phyloP scores from a whole-genome alignment of 2,797 vertebrate species.

The Brachyalestes nurse region DNA sequence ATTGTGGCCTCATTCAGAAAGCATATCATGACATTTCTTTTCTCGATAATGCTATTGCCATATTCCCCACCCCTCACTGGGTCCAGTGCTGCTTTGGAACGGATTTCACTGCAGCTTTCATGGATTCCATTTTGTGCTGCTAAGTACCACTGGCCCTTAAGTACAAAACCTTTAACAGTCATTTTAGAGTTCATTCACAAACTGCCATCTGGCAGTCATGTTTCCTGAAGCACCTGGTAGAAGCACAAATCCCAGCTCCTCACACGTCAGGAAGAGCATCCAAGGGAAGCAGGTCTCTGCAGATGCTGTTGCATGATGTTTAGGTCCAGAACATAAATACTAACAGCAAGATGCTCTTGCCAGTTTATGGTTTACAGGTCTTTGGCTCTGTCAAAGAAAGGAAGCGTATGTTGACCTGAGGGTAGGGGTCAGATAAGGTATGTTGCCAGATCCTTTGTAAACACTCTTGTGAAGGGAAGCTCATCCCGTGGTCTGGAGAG shows the following conservation, averaged over 20 bases:
- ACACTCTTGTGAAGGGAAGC: slow-evolving; percentile 49
- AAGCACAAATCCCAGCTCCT: neutral
- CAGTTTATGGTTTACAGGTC: neutral
- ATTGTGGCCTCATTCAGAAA: neutral
- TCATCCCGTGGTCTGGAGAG: slow-evolving; percentile 31
- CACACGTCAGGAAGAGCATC: neutral
- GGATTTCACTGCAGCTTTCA: neutral
- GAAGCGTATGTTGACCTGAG: slow-evolving; percentile 28
- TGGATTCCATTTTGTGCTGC: neutral
- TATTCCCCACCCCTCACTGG: neutral
- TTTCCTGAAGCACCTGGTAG: neutral
- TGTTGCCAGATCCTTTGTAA: slow-evolving; percentile 56
- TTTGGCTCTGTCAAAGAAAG: slow-evolving; percentile 14
- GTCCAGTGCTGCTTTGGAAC: neutral
- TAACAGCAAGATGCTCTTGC: neutral
- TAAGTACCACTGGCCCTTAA: too few species aligned
- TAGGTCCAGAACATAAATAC: neutral
- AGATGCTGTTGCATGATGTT: neutral
- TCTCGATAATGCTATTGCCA: neutral
- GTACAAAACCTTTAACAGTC: neutral
- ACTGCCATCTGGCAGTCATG: neutral
- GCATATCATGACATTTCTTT: neutral
- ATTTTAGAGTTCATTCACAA: neutral
- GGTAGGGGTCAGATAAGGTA: slow-evolving; percentile 39
- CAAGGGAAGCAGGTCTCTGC: neutral